These are phyloP conservation scores for Prosopocoilus inquinatus DNA, from an alignment of 2,888 invertebrate genomes.

Conservation along the genomic window DNA sequence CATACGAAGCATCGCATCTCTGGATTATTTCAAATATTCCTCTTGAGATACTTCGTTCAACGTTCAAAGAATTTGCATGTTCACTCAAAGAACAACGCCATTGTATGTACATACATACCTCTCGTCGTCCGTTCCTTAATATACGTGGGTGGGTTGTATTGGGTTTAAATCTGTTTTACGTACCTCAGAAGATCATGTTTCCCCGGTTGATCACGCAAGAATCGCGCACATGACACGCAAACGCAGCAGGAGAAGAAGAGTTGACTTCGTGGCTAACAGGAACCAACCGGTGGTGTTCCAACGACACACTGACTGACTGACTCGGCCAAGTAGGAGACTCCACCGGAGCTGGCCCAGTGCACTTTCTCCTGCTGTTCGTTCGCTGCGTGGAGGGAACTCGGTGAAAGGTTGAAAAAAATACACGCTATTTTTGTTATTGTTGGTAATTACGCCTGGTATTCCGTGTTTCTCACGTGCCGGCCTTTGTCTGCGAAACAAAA, in stretches of 20 bases:
- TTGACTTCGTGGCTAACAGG: conserved; percentile 20
- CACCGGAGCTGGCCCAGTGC: conserved; percentile 18
- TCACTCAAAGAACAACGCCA: too few relatives aligned
- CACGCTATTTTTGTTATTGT: conserved; percentile 11
- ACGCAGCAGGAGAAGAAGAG: conserved; percentile 4
- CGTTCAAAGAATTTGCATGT: too few relatives aligned
- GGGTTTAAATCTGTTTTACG: not conserved
- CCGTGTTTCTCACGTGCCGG: too few relatives aligned
- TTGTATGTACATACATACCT: too few relatives aligned
- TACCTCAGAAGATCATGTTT: not conserved
- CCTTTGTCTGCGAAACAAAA: too few relatives aligned
- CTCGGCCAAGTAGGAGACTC: conserved; percentile 18
- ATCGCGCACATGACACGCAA: conserved; percentile 4
- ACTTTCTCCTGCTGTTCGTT: conserved; percentile 24
- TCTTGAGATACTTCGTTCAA: too few relatives aligned
- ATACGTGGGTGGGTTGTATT: too few relatives aligned
- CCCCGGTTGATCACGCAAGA: not conserved
- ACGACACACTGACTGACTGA: conserved; percentile 50
- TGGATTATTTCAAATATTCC: too few relatives aligned
- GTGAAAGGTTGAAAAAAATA: conserved; percentile 29
- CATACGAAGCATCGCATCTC: too few relatives aligned
- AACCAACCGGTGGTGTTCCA: conserved; percentile 32
- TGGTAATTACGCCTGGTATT: conserved; percentile 3
- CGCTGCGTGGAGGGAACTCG: conserved; percentile 24
- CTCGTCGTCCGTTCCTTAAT: too few relatives aligned